Evolutionary conservation across 2,797 vertebrate species (phyloP).

Genomic region (Vireo griseus): DNA sequence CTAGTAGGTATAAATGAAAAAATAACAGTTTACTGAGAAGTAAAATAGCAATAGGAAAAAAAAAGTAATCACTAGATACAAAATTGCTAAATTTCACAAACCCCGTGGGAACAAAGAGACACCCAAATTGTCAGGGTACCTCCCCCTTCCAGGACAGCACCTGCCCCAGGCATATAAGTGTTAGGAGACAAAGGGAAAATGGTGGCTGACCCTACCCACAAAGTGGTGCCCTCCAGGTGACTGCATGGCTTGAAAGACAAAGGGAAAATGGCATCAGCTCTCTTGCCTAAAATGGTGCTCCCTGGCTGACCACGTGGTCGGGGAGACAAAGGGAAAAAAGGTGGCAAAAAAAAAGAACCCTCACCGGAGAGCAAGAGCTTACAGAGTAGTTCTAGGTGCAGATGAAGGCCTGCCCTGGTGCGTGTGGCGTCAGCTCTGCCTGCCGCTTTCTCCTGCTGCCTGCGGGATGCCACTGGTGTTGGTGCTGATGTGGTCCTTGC

Average conservation of each 20-base stretch:
- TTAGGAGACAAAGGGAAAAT: not conserved
- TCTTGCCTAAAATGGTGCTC: not conserved
- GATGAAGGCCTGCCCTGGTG: fast-evolving
- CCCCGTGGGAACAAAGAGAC: too few relatives aligned
- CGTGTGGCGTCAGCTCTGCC: fast-evolving
- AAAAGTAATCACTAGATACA: not conserved
- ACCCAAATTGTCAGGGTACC: too few relatives aligned
- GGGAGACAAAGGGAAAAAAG: not conserved
- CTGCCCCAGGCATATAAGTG: fast-evolving
- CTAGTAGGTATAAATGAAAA: not conserved
- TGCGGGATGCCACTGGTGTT: fast-evolving
- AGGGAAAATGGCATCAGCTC: not conserved
- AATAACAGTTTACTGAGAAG: not conserved
- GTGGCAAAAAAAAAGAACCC: too few relatives aligned
- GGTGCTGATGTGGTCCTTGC: too few relatives aligned
- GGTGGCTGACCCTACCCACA: fast-evolving
- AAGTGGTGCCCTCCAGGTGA: not conserved
- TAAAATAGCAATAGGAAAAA: not conserved
- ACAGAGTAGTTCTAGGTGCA: fast-evolving
- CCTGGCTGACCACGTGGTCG: fast-evolving
- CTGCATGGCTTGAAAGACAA: fast-evolving
- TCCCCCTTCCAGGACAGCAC: fast-evolving
- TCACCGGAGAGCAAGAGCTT: not conserved
- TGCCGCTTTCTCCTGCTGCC: fast-evolving
- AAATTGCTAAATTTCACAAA: not conserved